Evolutionary conservation across 2,888 invertebrate species (phyloP), one percentile per base, ranked within the genome.

Genomic region (Amphipyra berbera): DNA sequence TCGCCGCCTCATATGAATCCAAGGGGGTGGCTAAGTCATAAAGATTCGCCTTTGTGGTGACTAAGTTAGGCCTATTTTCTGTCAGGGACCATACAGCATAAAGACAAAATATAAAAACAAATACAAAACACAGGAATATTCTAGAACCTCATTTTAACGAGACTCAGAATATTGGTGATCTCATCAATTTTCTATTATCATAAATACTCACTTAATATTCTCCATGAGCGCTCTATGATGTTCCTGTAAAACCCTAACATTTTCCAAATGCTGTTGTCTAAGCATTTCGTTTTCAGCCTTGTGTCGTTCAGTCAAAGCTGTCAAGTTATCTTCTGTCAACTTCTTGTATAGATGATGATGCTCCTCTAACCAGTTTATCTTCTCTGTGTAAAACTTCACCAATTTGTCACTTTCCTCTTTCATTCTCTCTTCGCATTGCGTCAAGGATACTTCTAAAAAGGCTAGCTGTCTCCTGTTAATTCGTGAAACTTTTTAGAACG

Each of bases 381-480:
- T 96, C 71, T 95, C 95, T 3, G 93, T 88, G 67, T 95, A 95
- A 70, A 92, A 93, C 71, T 91, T 93, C 0, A 92, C 88, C 3
- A 95, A 63, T 70, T 93, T 93, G 6, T 95, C 95, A 64, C 95
- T 93, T 86, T 96, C 96, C 30, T 94, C 94, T 82, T 95, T 96
- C 87, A 96, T 92, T 73, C 96, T 90, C 65, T 95, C 95, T 82
- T 96, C 96, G 0, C 95, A 88, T 73, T 95, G 95, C 60, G 88
- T 93, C 46, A 95, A 82, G 0, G 96, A 95, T 65, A 95, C 89
- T 87, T 96, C 96, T 64, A 96, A 76, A 47, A 96, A 93, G 5
- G 94, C 92, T 74, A 96, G 84, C 83, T 96, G 96, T 58, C 96
- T 95, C 79, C 96, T 96, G 79, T 60, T 37, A 37, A 3, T 3